Conservation (phyloP, 2,888 invertebrate genomes). For the Ophion slaviceki region DNA sequence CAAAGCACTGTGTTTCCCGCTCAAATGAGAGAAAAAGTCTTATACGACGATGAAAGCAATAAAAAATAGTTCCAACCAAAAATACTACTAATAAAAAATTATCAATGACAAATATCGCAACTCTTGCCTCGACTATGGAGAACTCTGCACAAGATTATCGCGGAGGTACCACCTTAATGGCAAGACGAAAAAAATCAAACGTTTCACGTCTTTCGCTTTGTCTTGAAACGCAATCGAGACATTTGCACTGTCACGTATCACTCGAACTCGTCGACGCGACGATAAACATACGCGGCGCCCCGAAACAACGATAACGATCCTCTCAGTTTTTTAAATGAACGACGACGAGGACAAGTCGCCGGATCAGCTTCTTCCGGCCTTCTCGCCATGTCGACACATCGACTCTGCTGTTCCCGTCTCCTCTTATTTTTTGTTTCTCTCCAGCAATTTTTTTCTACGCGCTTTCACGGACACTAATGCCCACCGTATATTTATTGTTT, state of each 20-base stretch:
- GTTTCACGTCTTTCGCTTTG: not conserved
- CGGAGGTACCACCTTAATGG: not conserved
- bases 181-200: not conserved
- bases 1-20: not conserved
- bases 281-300: conserved; percentile 3
- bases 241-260: conserved; percentile 33
- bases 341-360: conserved; percentile 42
- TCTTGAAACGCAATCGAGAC: conserved; percentile 32
- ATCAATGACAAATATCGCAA: not conserved
- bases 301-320: conserved; percentile 2
- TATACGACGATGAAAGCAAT: not conserved
- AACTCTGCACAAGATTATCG: not conserved
- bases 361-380: conserved; percentile 41
- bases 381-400: conserved; percentile 33
- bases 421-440: not conserved
- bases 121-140: not conserved
- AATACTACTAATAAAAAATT: no score
- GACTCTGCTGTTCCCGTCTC: not conserved
- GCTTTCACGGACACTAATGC: no score
- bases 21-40: not conserved
- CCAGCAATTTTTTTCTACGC: not conserved
- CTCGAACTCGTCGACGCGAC: conserved; percentile 28
- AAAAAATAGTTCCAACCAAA: not conserved
- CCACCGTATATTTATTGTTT: not conserved
- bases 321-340: conserved; percentile 20